Base-by-base conservation (phyloP, 1,140 invertebrate genomes). In the Drosophila equinoxialis region DNA sequence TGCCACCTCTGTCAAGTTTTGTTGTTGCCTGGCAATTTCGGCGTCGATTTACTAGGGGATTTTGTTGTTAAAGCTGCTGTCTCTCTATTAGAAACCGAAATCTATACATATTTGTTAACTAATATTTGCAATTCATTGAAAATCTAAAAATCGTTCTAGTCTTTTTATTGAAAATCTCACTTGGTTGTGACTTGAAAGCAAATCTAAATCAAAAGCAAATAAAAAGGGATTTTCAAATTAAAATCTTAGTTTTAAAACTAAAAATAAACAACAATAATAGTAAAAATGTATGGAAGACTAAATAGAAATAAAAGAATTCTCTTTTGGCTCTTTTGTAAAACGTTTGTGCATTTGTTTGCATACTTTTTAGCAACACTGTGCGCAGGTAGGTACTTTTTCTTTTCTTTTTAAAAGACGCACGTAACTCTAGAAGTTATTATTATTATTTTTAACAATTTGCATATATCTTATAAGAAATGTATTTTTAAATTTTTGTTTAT, bases 371-470 rank as follows among this genome's bases (percentile, higher is more conserved):
- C 69, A 64, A 8, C 48, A 69, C 61, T 67, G 65, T 75, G 62
- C 64, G 59, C n/a, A 62, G 59, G 30, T 68, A 33, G 17, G 17
- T 68, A 20, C 6, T 17, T 68, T 82, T 79, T 48, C 20, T 64
- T 82, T 79, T 48, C 26, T 64, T 51, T 20, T 2, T 63, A 8
- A 60, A 62, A 68, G 51, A 60, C 48, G 59, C 65, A 48, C 65
- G 39, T 45, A 45, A 33, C 30, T 23, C 17, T 26, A 62, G 37
- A 30, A 68, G 67, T 66, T 78, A 71, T 77, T 87, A 71, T 77
- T 87, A 83, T 82, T 82, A 87, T 82, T 69, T 57, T 77, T 79
- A 87, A 68, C 76, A 86, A 86, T 87, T 86, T 79, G 78, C 78
- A 85, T 42, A 30, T 20, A 63, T 26, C 30, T 60, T 71, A 66